phyloP scores from a whole-genome alignment of 2,797 vertebrate species.

The Carcharodon carcharias region DNA sequence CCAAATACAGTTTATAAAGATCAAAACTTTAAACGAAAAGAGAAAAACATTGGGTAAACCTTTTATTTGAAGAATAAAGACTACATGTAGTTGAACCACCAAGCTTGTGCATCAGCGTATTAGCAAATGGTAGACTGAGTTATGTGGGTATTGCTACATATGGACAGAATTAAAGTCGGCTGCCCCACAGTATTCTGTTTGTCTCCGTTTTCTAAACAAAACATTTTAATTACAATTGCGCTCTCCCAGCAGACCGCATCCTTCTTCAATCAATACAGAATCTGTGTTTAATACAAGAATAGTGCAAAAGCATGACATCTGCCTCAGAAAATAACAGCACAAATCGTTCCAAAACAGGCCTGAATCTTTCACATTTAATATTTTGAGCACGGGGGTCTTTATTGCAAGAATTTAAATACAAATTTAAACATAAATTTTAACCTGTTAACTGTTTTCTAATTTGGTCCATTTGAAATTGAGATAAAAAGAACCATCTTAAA shows the following conservation, averaged over 20 bases:
- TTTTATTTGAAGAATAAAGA: background rate
- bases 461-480: background rate
- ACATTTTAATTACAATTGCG: background rate
- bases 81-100: background rate
- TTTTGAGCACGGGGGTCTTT: background rate
- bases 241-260: background rate
- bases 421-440: background rate
- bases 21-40: background rate
- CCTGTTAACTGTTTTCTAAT: background rate
- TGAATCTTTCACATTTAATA: background rate
- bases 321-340: background rate
- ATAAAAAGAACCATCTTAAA: too few species aligned
- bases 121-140: background rate
- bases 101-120: background rate
- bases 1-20: background rate
- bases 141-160: background rate
- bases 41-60: background rate
- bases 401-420: background rate
- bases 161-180: slow-evolving; percentile 17
- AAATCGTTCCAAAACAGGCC: background rate
- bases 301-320: background rate
- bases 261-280: slow-evolving; percentile 14
- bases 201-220: background rate
- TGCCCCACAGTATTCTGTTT: background rate
- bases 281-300: background rate